Conservation (phyloP, 1,140 invertebrate genomes). For the Drosophila bocki region DNA sequence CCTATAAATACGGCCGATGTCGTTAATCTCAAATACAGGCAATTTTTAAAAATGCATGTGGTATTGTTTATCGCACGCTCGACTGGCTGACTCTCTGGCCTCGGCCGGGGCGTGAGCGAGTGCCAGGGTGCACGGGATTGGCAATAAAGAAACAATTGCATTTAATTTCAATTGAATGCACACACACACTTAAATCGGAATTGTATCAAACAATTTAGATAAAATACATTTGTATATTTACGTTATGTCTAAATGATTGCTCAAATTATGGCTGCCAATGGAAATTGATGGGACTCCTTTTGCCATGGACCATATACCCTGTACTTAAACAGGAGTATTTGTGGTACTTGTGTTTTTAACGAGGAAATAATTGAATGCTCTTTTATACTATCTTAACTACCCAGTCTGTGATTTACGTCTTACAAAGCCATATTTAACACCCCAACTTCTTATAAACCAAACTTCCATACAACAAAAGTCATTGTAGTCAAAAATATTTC, state of each 20-base stretch:
- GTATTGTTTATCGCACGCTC: constrained; percentile 37
- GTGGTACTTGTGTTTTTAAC: neutral
- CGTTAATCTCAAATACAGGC: constrained; percentile 55
- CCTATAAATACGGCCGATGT: constrained; percentile 53
- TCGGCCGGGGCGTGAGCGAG: constrained; percentile 22
- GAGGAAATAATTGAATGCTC: too few relatives aligned
- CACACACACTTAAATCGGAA: constrained; percentile 37
- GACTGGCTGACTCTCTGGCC: neutral
- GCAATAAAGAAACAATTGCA: constrained; percentile 65
- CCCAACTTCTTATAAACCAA: neutral
- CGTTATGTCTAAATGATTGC: constrained; percentile 58
- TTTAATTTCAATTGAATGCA: constrained; percentile 59
- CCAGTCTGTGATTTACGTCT: neutral
- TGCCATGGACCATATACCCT: neutral
- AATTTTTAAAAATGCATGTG: constrained; percentile 50
- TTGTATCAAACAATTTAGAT: constrained; percentile 55
- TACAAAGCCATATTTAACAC: neutral
- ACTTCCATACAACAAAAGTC: neutral
- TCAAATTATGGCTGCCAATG: constrained; percentile 40
- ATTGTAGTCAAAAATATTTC: neutral
- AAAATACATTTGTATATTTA: constrained; percentile 59
- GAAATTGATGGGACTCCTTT: constrained; percentile 47
- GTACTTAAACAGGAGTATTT: neutral
- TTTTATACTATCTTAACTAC: too few relatives aligned
- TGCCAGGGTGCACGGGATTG: constrained; percentile 52